These are phyloP conservation scores for Rhizomys pruinosus DNA, from an alignment of 2,113 vertebrate species.

Conservation along the genomic window DNA sequence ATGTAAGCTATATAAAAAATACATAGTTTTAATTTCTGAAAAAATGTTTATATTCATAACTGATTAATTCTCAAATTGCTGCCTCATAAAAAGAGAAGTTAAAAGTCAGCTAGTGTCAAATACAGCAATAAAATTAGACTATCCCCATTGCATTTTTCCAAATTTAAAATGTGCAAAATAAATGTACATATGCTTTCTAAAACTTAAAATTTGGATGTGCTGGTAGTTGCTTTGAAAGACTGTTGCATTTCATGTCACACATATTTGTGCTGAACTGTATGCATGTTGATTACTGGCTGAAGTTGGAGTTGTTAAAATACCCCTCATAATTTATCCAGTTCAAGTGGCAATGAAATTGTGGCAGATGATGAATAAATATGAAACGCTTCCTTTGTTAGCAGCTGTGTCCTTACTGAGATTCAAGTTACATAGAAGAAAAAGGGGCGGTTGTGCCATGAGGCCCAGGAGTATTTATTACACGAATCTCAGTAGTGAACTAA, in stretches of 20 bases:
- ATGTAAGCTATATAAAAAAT: not conserved
- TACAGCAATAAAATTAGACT: not conserved
- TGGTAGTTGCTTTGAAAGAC: constrained; percentile 34
- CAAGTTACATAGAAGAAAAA: constrained; percentile 55
- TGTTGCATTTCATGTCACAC: not conserved
- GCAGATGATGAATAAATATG: constrained; percentile 65
- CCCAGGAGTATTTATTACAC: constrained; percentile 50
- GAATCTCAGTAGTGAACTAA: constrained; percentile 63
- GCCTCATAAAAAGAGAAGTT: not conserved
- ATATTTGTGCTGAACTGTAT: constrained; percentile 21
- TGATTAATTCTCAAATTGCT: not conserved
- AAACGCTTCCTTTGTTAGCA: constrained; percentile 51
- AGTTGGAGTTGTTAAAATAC: constrained; percentile 55
- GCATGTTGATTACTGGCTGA: constrained; percentile 45
- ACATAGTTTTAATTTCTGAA: not conserved
- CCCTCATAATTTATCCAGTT: constrained; percentile 55
- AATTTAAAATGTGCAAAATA: constrained; percentile 62
- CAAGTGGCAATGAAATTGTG: constrained; percentile 25
- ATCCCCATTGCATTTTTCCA: not conserved
- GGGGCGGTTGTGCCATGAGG: constrained; percentile 56
- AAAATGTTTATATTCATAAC: constrained; percentile 1
- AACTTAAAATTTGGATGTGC: constrained; percentile 38
- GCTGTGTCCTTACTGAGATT: constrained; percentile 57
- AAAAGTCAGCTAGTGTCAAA: constrained; percentile 10
- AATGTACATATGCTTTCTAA: constrained; percentile 47